These are phyloP conservation scores for Sigmodon hispidus DNA, from an alignment of 2,113 vertebrate genomes.

Conservation along the genomic window DNA sequence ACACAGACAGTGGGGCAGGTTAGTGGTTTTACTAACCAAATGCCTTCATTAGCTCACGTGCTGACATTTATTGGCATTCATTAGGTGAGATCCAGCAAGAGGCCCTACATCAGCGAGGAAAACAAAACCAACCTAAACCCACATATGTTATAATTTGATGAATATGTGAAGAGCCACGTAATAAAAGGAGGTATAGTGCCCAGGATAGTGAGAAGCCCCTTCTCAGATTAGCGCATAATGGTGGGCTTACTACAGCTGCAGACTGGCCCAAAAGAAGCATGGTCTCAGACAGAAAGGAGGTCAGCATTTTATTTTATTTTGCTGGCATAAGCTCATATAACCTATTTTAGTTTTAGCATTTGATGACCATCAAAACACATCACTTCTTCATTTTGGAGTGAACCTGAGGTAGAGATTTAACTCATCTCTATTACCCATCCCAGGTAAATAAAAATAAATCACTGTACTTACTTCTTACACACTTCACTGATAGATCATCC, in stretches of 20 bases:
- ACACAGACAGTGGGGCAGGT: not conserved
- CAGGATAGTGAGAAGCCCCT: not conserved
- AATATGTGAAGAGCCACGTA: not conserved
- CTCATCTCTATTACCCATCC: not conserved
- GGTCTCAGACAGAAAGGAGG: not conserved
- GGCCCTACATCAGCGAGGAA: not conserved
- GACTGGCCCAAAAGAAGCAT: not conserved
- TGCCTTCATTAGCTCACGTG: not conserved
- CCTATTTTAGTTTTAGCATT: not conserved
- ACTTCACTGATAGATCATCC: not conserved
- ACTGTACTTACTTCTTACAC: not conserved
- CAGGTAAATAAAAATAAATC: not conserved
- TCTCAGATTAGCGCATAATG: not conserved
- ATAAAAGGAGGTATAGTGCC: not conserved
- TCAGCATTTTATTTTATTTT: not conserved
- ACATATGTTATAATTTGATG: not conserved
- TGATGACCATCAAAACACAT: not conserved
- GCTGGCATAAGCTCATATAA: not conserved
- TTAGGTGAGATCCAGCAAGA: not conserved
- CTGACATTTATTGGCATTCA: not conserved
- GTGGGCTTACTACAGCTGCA: not conserved
- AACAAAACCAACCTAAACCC: not conserved
- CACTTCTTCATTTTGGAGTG: not conserved
- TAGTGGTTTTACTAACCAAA: not conserved
- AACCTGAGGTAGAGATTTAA: not conserved